These are phyloP conservation scores for Dendrocopos noguchii DNA, from an alignment of 2,113 vertebrate species.

Conservation along the genomic window DNA sequence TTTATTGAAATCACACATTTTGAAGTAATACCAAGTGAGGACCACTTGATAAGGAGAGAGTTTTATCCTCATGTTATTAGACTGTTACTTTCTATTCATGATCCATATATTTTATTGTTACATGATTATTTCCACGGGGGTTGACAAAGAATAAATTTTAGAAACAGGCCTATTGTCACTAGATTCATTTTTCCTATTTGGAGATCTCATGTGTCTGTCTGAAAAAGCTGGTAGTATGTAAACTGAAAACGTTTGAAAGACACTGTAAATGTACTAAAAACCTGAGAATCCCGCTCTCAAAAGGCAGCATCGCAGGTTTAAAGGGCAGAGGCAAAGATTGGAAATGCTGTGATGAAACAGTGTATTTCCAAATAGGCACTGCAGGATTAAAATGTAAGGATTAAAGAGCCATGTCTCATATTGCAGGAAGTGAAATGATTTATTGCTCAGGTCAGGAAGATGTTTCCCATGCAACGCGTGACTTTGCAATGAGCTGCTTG, in stretches of 20 bases:
- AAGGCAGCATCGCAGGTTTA: background rate
- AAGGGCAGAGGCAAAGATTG: background rate
- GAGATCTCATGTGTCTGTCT: background rate
- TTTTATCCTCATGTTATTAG: background rate
- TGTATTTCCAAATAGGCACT: background rate
- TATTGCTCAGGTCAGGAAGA: background rate
- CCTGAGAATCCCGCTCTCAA: background rate
- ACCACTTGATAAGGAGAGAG: background rate
- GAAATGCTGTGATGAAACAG: background rate
- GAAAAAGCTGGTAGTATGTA: background rate
- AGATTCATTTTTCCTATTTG: background rate
- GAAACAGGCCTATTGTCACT: background rate
- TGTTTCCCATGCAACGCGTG: background rate
- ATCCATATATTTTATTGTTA: background rate
- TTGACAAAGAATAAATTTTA: background rate
- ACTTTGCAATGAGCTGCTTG: background rate
- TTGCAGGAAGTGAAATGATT: constrained; percentile 20
- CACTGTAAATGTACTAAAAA: background rate
- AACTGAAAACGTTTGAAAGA: background rate
- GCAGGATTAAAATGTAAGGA: background rate
- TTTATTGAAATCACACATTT: background rate
- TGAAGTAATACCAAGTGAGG: background rate
- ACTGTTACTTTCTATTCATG: background rate
- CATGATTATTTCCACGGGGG: background rate
- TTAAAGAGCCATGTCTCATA: background rate